Conservation (phyloP, 2,888 invertebrate species). For the Steromphala cineraria region DNA sequence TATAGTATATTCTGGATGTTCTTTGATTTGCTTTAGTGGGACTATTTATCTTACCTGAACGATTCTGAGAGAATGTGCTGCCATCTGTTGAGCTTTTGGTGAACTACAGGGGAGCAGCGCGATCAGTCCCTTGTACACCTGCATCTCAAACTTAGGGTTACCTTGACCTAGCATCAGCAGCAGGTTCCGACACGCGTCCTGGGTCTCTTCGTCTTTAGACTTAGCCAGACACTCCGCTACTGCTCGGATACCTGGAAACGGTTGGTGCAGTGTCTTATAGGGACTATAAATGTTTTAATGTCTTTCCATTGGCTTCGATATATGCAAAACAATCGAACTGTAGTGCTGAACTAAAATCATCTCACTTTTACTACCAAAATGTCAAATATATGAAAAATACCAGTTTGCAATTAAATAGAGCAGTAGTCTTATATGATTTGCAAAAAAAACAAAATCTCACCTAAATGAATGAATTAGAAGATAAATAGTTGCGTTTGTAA, state of each 20-base stretch:
- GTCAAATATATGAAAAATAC: no score
- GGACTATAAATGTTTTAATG: background rate
- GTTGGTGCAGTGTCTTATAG: background rate
- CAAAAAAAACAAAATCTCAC: no score
- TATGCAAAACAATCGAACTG: no score
- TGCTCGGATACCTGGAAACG: constrained; percentile 71
- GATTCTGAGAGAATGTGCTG: constrained; percentile 72
- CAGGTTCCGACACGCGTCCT: constrained; percentile 71
- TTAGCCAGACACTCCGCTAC: constrained; percentile 75
- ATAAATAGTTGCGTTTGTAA: no score
- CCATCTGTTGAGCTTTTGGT: constrained; percentile 76
- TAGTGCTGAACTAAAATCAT: no score
- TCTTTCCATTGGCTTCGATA: no score
- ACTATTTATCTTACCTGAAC: constrained; percentile 62
- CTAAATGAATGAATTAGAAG: no score
- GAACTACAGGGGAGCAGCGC: constrained; percentile 75
- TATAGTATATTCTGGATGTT: no score
- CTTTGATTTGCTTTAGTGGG: no score
- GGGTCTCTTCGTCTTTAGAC: constrained; percentile 73
- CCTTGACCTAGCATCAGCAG: constrained; percentile 73
- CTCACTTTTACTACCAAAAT: no score
- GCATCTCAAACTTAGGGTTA: constrained; percentile 73
- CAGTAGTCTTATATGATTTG: no score
- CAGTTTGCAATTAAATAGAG: no score
- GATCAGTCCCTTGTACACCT: constrained; percentile 75